A percentile compares a stretch with the other conserved stretches of the same genome.
Conservation (phyloP, 2,113 vertebrate genomes). For the Alethe diademata region DNA sequence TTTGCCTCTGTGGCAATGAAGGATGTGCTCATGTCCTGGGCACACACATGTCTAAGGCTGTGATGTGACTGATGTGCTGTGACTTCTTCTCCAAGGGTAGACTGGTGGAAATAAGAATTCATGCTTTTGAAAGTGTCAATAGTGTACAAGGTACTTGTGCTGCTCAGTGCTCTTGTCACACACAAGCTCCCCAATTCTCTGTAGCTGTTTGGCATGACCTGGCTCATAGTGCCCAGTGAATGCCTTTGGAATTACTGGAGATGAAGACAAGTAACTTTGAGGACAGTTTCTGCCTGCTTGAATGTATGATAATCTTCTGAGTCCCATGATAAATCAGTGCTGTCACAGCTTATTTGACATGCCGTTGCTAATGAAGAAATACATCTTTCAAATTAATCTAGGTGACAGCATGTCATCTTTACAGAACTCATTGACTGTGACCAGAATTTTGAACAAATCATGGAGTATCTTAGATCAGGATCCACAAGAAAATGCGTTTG, state of each 20-base stretch:
- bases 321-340: not conserved
- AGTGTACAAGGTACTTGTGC: too few relatives aligned
- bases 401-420: not conserved
- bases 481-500: not conserved
- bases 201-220: not conserved
- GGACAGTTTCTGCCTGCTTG: not conserved
- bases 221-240: not conserved
- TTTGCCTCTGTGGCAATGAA: fast-evolving
- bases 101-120: not conserved
- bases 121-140: not conserved
- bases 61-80: not conserved
- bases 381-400: not conserved
- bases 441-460: not conserved
- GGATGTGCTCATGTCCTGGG: not conserved
- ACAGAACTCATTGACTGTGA: not conserved
- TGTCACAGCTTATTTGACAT: not conserved
- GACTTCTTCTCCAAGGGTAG: not conserved
- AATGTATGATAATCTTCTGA: not conserved
- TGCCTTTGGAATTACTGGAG: not conserved
- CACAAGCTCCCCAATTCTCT: fast-evolving
- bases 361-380: not conserved
- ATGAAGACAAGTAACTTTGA: too few relatives aligned
- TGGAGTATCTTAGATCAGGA: not conserved
- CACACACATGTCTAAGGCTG: not conserved
- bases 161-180: not conserved